These are phyloP conservation scores for Caenorhabditis afra DNA, from an alignment of 2,888 invertebrate genomes.

Conservation along the genomic window DNA sequence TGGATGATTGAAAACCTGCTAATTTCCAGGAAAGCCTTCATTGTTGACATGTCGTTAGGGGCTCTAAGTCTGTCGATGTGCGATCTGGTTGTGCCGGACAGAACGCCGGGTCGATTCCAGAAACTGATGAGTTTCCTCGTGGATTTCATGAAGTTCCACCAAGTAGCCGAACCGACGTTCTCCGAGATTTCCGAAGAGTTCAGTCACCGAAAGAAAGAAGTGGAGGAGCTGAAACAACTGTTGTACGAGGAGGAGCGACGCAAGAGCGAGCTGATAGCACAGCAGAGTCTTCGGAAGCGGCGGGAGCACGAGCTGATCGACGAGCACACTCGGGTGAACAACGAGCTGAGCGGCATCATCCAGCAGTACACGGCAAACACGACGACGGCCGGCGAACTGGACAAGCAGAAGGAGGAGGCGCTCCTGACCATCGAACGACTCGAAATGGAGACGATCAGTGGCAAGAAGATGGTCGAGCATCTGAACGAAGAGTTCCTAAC, in stretches of 20 bases:
- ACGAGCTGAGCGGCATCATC: constrained; percentile 22
- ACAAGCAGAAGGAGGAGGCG: constrained; percentile 17
- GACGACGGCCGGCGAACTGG: neutral
- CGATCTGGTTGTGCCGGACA: constrained; percentile 31
- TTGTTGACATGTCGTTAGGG: constrained; percentile 26
- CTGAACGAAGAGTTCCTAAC: constrained; percentile 31
- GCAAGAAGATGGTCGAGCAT: constrained; percentile 40
- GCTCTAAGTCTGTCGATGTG: constrained; percentile 52
- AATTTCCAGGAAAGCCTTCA: constrained; percentile 47
- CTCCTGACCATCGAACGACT: constrained; percentile 7
- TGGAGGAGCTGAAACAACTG: constrained; percentile 13
- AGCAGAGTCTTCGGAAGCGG: constrained; percentile 34
- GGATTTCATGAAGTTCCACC: constrained; percentile 39
- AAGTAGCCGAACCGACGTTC: constrained; percentile 24
- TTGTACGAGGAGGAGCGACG: constrained; percentile 10
- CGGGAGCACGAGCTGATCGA: constrained; percentile 45
- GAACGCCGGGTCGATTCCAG: constrained; percentile 1
- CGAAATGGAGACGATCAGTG: constrained; percentile 21
- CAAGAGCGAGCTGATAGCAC: constrained; percentile 24
- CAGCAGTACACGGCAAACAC: constrained; percentile 13
- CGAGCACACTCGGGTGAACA: constrained; percentile 22
- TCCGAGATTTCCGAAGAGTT: constrained; percentile 46
- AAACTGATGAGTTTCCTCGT: constrained; percentile 26
- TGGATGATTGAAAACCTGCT: neutral
- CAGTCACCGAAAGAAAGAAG: constrained; percentile 14